Base-by-base conservation (phyloP, 2,797 vertebrate species). In the Anguilla obscura region DNA sequence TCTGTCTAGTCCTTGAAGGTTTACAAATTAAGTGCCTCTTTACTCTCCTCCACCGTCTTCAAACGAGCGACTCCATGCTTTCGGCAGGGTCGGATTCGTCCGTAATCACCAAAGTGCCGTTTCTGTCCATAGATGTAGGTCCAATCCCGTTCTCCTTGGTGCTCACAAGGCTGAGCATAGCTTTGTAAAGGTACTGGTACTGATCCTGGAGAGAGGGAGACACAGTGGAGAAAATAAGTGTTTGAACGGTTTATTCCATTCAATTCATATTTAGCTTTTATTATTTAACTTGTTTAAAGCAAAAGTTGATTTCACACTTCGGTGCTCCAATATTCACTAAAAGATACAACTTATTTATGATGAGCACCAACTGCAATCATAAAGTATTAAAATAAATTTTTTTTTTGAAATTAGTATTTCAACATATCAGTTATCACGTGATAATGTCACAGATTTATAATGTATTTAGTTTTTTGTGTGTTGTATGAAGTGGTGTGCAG, bases 51-150 rank as follows among this genome's bases (percentile, higher is more conserved):
- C 90, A 69, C 71, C 50, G 87, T 92, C 54, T 96, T 97, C 91
- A 98, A 94, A 98, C 97, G 88, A 98, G 96, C 63, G 98, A 97
- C 94, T 98, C 97, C 98, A 97, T 96, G 95, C 97, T 99, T 94
- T 98, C 97, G 9, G 97, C 97, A 30, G 98, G 97, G 94, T 99
- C 98, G 7, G 97, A 97, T 93, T 98, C 97, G 0, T 99, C 96
- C 12, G 95, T 97, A 89, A 96, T 94, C 85, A 95, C 94, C 94
- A 97, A 94, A 91, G 96, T 97, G 94, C 97, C 97, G 0, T 97
- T 98, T 94, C 94, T 96, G 95, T 98, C 97, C 95, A 96, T 94
- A 87, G 95, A 93, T 95, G 96, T 93, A 92, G 94, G 94, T 90
- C 96, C 95, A 0, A 93, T 97, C 92, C 96, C 94, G 74, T 96